Conservation (phyloP, 2,797 vertebrate genomes). For the Oryzias dopingdopingensis region DNA sequence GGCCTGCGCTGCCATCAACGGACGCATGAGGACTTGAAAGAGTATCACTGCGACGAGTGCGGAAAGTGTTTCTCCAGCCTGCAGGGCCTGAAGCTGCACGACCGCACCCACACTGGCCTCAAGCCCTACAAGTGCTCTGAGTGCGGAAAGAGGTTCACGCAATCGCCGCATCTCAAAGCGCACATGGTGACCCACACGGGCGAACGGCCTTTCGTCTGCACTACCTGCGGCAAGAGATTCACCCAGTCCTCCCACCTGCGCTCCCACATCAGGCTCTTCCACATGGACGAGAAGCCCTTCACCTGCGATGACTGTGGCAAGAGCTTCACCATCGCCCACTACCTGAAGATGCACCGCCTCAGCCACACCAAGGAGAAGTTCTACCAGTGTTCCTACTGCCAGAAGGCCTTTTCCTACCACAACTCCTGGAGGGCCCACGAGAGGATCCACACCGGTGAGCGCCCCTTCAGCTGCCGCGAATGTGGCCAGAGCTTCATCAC, state of each 20-base stretch:
- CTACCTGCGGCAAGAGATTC: constrained; percentile 63
- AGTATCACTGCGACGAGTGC: constrained; percentile 55
- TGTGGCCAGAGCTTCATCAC: constrained; percentile 61
- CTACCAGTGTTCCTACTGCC: constrained; percentile 62
- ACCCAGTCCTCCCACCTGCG: constrained; percentile 64
- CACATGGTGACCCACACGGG: constrained; percentile 68
- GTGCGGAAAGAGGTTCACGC: constrained; percentile 65
- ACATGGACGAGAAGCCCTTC: constrained; percentile 61
- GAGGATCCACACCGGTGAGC: constrained; percentile 61
- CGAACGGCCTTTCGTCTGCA: constrained; percentile 59
- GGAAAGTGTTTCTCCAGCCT: constrained; percentile 62
- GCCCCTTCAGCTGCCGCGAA: constrained; percentile 51
- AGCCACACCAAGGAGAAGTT: constrained; percentile 70
- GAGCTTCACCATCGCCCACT: constrained; percentile 67
- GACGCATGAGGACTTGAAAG: constrained; percentile 47
- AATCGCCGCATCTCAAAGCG: constrained; percentile 60
- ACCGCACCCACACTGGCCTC: constrained; percentile 60
- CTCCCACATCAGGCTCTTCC: constrained; percentile 61
- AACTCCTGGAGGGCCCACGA: constrained; percentile 64
- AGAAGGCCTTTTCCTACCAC: constrained; percentile 67
- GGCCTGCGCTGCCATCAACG: constrained; percentile 59
- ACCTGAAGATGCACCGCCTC: constrained; percentile 66
- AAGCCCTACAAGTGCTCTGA: constrained; percentile 53
- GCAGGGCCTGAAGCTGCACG: constrained; percentile 61
- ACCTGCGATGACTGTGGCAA: constrained; percentile 61